Evolutionary conservation across 2,113 vertebrate genomes (phyloP).

Genomic region (Merops nubicus): DNA sequence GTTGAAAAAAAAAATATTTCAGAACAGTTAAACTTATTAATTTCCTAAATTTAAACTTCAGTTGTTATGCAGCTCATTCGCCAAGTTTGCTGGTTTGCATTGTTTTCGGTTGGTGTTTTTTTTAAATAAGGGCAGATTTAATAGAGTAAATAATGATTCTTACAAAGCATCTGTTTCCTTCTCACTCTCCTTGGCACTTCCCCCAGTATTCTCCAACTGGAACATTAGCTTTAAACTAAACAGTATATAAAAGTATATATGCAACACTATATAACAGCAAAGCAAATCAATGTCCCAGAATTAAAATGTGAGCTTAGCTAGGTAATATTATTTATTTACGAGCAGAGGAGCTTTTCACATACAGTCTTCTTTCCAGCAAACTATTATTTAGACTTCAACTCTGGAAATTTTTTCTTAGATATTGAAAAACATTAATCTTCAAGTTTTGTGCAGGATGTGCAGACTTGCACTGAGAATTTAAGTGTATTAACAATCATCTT

Average conservation of each 20-base stretch:
- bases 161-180: background rate
- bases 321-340: slow-evolving; percentile 33
- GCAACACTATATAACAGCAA: background rate
- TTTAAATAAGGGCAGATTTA: background rate
- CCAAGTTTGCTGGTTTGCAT: background rate
- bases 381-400: slow-evolving; percentile 74
- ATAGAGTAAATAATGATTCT: background rate
- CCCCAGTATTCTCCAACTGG: background rate
- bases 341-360: slow-evolving; percentile 52
- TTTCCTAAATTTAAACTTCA: background rate
- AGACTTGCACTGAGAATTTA: background rate
- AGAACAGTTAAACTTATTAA: background rate
- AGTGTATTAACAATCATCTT: background rate
- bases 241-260: no score
- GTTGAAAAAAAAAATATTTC: background rate
- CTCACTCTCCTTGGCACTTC: background rate
- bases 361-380: slow-evolving; percentile 69
- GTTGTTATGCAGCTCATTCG: background rate
- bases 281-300: slow-evolving; percentile 40
- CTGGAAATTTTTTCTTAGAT: background rate
- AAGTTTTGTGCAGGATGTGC: background rate
- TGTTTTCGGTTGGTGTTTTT: background rate
- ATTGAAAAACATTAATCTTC: background rate
- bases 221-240: background rate
- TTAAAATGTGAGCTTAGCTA: slow-evolving; percentile 68